A percentile compares a stretch with the other conserved stretches of the same genome.
Evolutionary conservation across 1,140 invertebrate species (phyloP).

Genomic region (Meloidogyne chitwoodi): DNA sequence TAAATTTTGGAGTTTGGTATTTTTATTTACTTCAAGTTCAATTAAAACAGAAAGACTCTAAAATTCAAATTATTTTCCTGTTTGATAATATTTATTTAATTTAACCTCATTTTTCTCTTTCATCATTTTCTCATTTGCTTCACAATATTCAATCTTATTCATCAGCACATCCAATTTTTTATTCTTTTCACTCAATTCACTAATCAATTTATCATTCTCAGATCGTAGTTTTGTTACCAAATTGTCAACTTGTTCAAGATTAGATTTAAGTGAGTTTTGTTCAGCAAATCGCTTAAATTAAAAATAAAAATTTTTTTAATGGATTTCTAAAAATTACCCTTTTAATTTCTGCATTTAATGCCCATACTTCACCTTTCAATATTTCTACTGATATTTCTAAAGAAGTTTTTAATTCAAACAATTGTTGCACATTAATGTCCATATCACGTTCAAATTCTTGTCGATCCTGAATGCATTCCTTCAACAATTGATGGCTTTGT

Average conservation of each 20-base stretch:
- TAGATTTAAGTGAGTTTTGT: neutral
- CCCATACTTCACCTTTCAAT: conserved; percentile 30
- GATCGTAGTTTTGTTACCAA: neutral
- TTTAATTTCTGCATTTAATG: conserved; percentile 25
- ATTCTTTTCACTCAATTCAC: neutral
- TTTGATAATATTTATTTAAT: neutral
- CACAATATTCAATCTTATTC: neutral
- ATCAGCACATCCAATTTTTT: neutral
- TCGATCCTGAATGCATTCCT: conserved; percentile 11
- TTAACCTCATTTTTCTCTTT: neutral
- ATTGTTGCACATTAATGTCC: conserved; percentile 22
- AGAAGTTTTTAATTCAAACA: conserved; percentile 21
- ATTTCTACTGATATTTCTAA: conserved; percentile 30
- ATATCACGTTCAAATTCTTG: conserved; percentile 31
- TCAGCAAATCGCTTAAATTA: conserved; percentile 5
- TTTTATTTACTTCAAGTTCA: neutral
- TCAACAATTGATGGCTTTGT: conserved; percentile 9
- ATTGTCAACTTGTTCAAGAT: conserved; percentile 11
- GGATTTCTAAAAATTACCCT: conserved; percentile 4
- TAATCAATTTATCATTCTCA: conserved; percentile 6
- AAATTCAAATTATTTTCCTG: neutral
- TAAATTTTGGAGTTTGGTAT: neutral
- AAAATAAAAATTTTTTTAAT: neutral
- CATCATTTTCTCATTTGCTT: neutral
- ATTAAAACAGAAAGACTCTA: neutral